Evolutionary conservation across 2,888 invertebrate genomes (phyloP), one percentile per base, ranked within the genome.

Genomic region (Abrostola tripartita): DNA sequence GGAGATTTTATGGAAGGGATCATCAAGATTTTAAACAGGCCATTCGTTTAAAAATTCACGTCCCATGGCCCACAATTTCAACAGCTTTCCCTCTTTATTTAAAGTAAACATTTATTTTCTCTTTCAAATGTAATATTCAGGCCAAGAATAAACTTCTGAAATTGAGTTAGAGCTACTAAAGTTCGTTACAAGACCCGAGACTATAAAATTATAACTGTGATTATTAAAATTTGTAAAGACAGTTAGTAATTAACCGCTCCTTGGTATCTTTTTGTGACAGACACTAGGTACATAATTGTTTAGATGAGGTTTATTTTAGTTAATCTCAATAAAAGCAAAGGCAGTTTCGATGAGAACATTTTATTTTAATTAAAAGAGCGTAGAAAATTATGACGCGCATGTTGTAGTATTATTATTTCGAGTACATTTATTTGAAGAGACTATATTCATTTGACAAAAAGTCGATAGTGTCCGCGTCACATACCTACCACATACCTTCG

Each of bases 101-200:
- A 77, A 67, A 61, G 50, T 74, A 44, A 14, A 9, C 40, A 71
- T 67, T 64, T 64, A 72, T 62, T 72, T 64, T 61, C 55, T 55
- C 54, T 59, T 69, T 68, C 53, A 52, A 59, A 69, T 56, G 41
- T 72, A 65, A 73, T 62, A 67, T 62, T 64, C 37, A 55, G 65
- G 68, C 52, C 52, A 38, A 47, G 47, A 63, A 68, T 66, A 57
- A 64, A 70, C 24, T 70, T 63, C 11, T 5, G 1, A 61, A 67
- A 71, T 74, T 64, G 52, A 65, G 62, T 70, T 60, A 52, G 38
- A 57, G 52, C 47, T 37, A 41, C 14, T 54, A 57, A 63, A 50
- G 52, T 54, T 54, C 41, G 40, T 67, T 74, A 61, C 47, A 68
- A 44, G 41, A 61, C 52, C 36, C 9, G 14, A 49, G 56, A 60